phyloP scores from a whole-genome alignment of 2,797 vertebrate genomes.

The Astyanax mexicanus region DNA sequence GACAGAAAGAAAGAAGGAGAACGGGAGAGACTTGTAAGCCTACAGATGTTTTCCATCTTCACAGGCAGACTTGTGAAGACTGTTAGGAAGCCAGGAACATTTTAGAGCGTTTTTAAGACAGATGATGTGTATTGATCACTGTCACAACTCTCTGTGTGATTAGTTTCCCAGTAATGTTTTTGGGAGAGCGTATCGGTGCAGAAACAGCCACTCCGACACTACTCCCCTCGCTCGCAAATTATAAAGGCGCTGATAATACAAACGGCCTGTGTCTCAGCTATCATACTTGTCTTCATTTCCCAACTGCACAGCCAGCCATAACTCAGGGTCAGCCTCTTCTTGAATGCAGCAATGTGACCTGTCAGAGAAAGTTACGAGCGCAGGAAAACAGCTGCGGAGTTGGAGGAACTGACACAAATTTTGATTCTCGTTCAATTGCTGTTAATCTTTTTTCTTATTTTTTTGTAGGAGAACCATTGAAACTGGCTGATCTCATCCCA shows the following conservation, averaged over 20 bases:
- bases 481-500: neutral
- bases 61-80: conserved; percentile 37
- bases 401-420: neutral
- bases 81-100: conserved; percentile 20
- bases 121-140: conserved; percentile 43
- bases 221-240: conserved; percentile 16
- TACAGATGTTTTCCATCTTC: conserved; percentile 57
- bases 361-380: conserved; percentile 8
- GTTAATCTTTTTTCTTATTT: no score
- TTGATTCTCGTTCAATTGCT: conserved; percentile 30
- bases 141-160: conserved; percentile 27
- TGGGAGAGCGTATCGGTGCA: conserved; percentile 28
- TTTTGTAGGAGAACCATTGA: no score
- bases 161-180: conserved; percentile 46
- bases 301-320: conserved; percentile 34
- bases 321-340: conserved; percentile 26
- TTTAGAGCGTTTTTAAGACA: conserved; percentile 35
- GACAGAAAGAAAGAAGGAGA: conserved; percentile 35
- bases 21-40: conserved; percentile 33
- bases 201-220: neutral
- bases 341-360: conserved; percentile 3
- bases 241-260: conserved; percentile 27
- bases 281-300: conserved; percentile 26
- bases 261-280: conserved; percentile 20
- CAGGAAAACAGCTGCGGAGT: neutral